Conservation (phyloP, 2,113 vertebrate species). For the Rissa tridactyla region DNA sequence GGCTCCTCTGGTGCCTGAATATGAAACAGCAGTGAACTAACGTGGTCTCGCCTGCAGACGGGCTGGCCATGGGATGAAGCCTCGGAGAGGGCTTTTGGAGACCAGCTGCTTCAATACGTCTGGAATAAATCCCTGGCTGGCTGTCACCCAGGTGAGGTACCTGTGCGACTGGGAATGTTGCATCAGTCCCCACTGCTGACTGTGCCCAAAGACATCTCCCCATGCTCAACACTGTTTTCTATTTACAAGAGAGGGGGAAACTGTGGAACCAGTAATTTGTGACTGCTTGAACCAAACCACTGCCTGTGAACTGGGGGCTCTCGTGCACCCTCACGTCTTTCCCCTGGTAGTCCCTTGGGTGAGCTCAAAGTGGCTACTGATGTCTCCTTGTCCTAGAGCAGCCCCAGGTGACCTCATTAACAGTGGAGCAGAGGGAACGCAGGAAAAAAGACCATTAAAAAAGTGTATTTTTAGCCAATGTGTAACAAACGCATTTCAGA, state of each 20-base stretch:
- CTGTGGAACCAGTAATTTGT: rapidly evolving
- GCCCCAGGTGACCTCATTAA: not conserved
- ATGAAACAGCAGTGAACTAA: not conserved
- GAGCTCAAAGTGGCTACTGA: not conserved
- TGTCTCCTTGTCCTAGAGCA: not conserved
- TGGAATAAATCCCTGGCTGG: not conserved
- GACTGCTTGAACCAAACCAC: not conserved
- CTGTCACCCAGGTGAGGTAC: not conserved
- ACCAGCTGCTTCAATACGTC: not conserved
- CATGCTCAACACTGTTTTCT: rapidly evolving
- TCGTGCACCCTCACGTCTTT: not conserved
- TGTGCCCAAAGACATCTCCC: rapidly evolving
- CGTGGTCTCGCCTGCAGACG: rapidly evolving
- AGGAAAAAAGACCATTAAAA: not conserved
- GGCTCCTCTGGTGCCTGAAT: not conserved
- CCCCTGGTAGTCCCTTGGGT: too few species aligned
- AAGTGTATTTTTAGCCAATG: not conserved
- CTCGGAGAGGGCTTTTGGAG: not conserved
- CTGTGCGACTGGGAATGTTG: rapidly evolving
- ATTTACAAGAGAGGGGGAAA: too few species aligned
- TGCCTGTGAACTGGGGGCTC: rapidly evolving
- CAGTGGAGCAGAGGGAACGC: not conserved
- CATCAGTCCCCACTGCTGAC: rapidly evolving
- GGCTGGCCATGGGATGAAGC: not conserved
- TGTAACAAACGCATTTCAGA: not conserved